phyloP scores from a whole-genome alignment of 2,888 invertebrate genomes.

The Macaria liturata region DNA sequence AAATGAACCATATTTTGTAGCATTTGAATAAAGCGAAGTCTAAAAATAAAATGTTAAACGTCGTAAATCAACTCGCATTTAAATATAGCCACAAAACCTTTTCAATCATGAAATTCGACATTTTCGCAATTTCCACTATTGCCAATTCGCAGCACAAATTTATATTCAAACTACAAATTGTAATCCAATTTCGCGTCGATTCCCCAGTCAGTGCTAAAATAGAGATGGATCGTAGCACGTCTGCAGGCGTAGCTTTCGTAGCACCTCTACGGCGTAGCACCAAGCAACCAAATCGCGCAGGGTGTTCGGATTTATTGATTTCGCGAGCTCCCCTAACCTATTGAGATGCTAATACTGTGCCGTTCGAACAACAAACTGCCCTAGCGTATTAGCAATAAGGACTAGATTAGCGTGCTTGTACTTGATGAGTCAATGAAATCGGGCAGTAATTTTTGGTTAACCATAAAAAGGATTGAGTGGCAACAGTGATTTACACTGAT shows the following conservation, averaged over 20 bases:
- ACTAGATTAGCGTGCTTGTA: conserved; percentile 29
- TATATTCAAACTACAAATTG: conserved; percentile 1
- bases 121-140: no score
- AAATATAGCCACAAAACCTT: no score
- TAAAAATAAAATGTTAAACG: no score
- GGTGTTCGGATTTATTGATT: conserved; percentile 54
- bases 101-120: no score
- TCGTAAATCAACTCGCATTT: no score
- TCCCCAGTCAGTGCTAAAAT: conserved; percentile 1
- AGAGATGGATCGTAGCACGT: conserved; percentile 33
- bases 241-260: conserved; percentile 38
- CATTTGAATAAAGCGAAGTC: no score
- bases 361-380: conserved; percentile 38
- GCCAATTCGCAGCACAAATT: not conserved
- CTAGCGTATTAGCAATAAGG: conserved; percentile 33
- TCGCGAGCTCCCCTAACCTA: conserved; percentile 43
- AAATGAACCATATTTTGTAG: no score
- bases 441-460: conserved; percentile 6
- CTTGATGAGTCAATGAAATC: conserved; percentile 42
- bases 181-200: not conserved
- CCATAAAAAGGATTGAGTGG: no score
- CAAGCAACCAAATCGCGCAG: conserved; percentile 43
- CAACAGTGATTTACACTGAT: no score
- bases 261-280: conserved; percentile 38
- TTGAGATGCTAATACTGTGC: conserved; percentile 50